Evolutionary conservation across 2,797 vertebrate species (phyloP).

Genomic region (Danio albolineatus): DNA sequence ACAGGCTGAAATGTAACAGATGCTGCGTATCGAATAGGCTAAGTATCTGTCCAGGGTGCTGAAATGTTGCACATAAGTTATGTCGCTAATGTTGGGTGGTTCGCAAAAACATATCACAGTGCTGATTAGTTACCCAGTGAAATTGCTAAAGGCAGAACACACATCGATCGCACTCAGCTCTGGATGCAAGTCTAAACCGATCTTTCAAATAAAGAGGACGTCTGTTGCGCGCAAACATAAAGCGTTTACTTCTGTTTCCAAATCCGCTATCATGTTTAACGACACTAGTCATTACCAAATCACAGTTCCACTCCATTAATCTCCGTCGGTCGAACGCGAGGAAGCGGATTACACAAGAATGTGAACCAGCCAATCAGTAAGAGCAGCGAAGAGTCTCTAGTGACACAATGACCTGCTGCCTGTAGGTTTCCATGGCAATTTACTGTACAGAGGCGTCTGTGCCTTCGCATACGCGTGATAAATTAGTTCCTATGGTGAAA

Average conservation of each 20-base stretch:
- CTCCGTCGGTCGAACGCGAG: conserved; percentile 62
- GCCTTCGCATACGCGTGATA: conserved; percentile 59
- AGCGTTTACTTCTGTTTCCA: neutral
- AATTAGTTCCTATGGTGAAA: conserved; percentile 36
- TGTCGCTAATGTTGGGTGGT: neutral
- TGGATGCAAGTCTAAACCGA: neutral
- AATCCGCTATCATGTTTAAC: neutral
- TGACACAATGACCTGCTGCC: conserved; percentile 77
- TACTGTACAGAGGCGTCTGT: conserved; percentile 65
- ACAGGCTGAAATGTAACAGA: neutral
- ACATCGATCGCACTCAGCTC: neutral
- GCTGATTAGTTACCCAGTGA: neutral
- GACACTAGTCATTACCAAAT: neutral
- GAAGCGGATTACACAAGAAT: conserved; percentile 63
- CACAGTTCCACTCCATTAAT: conserved; percentile 44
- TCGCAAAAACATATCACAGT: neutral
- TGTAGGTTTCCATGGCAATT: conserved; percentile 73
- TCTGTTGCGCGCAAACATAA: neutral
- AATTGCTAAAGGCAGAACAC: neutral
- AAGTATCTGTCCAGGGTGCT: conserved; percentile 73
- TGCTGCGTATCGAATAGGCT: neutral
- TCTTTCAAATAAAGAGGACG: neutral
- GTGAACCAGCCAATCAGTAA: conserved; percentile 70
- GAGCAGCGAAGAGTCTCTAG: conserved; percentile 66
- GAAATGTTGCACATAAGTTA: conserved; percentile 46